A percentile compares a stretch with the other conserved stretches of the same genome.
Conservation (phyloP, 2,797 vertebrate species). For the Enteromius unitaeniatus region DNA sequence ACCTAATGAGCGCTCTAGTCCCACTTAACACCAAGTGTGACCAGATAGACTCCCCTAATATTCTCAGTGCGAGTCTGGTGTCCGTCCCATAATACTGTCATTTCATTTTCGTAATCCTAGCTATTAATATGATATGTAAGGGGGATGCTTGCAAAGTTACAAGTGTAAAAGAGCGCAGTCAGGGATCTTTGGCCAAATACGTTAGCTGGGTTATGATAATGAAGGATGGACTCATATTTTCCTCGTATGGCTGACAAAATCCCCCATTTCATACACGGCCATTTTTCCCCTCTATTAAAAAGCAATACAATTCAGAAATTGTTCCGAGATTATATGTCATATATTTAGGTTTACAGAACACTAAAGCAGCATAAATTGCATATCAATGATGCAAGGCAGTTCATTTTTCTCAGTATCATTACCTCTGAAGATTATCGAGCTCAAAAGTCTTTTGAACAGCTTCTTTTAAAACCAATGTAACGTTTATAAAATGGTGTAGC, state of each 20-base stretch:
- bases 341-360: conserved; percentile 53
- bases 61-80: conserved; percentile 75
- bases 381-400: conserved; percentile 54
- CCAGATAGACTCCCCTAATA: conserved; percentile 77
- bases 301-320: conserved; percentile 49
- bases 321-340: conserved; percentile 51
- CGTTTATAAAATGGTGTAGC: conserved; percentile 45
- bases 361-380: conserved; percentile 53
- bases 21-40: conserved; percentile 81
- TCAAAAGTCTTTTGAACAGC: conserved; percentile 46
- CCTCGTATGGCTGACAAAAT: conserved; percentile 30
- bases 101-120: conserved; percentile 80
- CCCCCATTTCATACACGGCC: conserved; percentile 17
- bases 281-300: conserved; percentile 18
- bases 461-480: conserved; percentile 49
- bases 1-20: conserved; percentile 79
- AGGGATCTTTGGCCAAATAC: conserved; percentile 52
- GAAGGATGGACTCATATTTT: conserved; percentile 38
- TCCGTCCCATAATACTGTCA: conserved; percentile 79
- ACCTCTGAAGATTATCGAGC: conserved; percentile 57
- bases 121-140: conserved; percentile 80
- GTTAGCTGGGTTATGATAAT: conserved; percentile 48
- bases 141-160: conserved; percentile 70
- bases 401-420: conserved; percentile 57
- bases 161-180: conserved; percentile 66